Conservation (phyloP, 2,113 vertebrate species). For the Myotis lucifugus region DNA sequence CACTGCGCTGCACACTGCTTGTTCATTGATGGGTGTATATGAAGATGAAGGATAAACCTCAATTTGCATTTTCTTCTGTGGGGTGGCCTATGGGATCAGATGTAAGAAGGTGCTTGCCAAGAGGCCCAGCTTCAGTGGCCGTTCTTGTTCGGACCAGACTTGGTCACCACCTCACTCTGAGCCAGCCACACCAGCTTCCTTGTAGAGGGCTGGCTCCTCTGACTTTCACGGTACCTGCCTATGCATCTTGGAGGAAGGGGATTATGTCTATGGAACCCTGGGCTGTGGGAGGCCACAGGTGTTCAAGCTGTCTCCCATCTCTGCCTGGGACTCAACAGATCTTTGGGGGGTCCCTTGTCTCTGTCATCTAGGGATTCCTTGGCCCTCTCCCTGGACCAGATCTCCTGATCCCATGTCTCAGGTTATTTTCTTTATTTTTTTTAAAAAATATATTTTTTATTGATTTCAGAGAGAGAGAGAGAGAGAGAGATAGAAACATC, state of each 20-base stretch:
- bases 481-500: no score
- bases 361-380: no score
- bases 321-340: not conserved
- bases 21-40: not conserved
- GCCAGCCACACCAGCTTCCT: not conserved
- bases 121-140: not conserved
- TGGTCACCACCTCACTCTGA: not conserved
- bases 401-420: not conserved
- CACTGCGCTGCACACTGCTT: not conserved
- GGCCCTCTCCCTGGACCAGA: not conserved
- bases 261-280: not conserved
- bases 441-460: no score
- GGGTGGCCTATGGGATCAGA: not conserved
- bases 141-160: accelerated
- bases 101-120: not conserved
- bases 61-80: not conserved
- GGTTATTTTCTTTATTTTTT: not conserved
- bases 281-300: not conserved
- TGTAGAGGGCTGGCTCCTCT: not conserved
- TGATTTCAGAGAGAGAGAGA: no score
- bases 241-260: not conserved
- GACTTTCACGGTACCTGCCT: not conserved
- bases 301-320: not conserved
- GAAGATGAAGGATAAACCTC: not conserved
- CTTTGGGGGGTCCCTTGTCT: not conserved